These are phyloP conservation scores for Procavia capensis DNA, from an alignment of 2,113 vertebrate species.

Conservation along the genomic window DNA sequence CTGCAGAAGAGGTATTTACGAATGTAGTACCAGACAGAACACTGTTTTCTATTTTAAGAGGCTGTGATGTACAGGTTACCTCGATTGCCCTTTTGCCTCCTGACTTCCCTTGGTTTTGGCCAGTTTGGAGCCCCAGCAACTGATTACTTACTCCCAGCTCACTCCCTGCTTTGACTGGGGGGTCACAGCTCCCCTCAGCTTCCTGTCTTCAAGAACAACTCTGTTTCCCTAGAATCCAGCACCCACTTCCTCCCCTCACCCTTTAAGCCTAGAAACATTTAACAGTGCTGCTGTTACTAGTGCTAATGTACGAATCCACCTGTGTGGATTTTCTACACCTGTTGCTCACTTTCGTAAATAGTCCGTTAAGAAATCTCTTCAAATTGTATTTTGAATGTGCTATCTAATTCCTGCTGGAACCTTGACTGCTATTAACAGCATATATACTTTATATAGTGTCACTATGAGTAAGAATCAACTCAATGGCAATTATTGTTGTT, in stretches of 20 bases:
- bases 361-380: neutral
- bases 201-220: neutral
- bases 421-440: too few species aligned
- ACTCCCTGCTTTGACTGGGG: neutral
- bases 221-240: neutral
- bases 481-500: too few species aligned
- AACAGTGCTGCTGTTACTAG: neutral
- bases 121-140: neutral
- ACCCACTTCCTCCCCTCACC: neutral
- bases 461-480: too few species aligned
- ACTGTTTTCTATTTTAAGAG: neutral
- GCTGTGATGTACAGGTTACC: neutral
- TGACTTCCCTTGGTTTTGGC: neutral
- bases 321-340: neutral
- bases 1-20: neutral
- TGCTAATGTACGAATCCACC: neutral
- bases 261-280: neutral
- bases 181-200: neutral
- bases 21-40: neutral
- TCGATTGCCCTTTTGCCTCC: neutral
- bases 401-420: neutral
- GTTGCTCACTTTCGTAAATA: neutral
- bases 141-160: neutral
- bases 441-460: too few species aligned
- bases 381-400: constrained; percentile 4